Conservation (phyloP, 2,113 vertebrate genomes). For the Diglossa brunneiventris region DNA sequence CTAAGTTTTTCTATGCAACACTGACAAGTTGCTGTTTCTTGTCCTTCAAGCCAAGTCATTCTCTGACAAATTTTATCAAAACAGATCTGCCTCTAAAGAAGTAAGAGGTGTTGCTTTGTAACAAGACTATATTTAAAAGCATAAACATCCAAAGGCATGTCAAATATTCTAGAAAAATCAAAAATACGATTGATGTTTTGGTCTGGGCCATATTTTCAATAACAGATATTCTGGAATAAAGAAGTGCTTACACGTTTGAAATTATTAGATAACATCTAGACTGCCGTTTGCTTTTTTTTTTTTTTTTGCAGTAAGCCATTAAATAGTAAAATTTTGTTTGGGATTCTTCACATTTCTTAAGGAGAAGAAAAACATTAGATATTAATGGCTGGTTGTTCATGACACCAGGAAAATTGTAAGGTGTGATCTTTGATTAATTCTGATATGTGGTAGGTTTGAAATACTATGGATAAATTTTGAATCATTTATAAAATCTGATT, state of each 20-base stretch:
- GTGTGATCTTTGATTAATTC: not conserved
- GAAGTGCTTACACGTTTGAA: not conserved
- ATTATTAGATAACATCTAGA: not conserved
- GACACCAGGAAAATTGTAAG: not conserved
- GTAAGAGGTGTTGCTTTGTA: constrained; percentile 1
- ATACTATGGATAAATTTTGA: not conserved
- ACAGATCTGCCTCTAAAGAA: not conserved
- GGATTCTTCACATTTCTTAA: not conserved
- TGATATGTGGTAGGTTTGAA: not conserved
- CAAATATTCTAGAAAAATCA: not conserved
- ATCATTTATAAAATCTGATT: not conserved
- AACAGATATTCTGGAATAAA: not conserved
- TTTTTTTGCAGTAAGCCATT: not conserved
- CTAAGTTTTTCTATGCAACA: not conserved
- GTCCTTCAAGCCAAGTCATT: not conserved
- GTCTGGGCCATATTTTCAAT: not conserved
- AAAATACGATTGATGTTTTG: not conserved
- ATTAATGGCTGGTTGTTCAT: not conserved
- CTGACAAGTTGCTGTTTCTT: constrained; percentile 2
- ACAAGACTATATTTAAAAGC: not conserved
- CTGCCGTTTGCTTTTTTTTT: not conserved
- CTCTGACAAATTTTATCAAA: not conserved
- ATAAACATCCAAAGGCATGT: not conserved
- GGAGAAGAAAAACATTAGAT: not conserved
- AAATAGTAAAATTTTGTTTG: not conserved